These are phyloP conservation scores for Macrotus californicus DNA, from an alignment of 2,113 vertebrate species.

Conservation along the genomic window DNA sequence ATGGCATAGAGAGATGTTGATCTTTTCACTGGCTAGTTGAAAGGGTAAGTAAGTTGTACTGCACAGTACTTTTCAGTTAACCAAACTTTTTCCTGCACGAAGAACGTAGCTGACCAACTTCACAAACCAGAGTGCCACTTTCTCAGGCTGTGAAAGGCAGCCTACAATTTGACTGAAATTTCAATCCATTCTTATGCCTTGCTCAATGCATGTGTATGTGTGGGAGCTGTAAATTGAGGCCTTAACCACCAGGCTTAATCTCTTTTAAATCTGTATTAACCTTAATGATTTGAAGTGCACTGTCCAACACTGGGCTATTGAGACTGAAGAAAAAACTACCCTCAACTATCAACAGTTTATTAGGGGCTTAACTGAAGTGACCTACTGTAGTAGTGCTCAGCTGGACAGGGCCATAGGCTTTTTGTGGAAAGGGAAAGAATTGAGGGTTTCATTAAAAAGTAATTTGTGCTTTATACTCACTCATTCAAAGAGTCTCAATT, in stretches of 20 bases:
- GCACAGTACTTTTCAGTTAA: constrained; percentile 6
- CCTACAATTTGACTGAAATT: constrained; percentile 44
- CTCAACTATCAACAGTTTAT: constrained; percentile 77
- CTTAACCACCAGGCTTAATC: constrained; percentile 69
- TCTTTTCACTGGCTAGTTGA: constrained; percentile 50
- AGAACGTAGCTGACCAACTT: neutral
- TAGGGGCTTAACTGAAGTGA: constrained; percentile 78
- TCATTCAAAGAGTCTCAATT: constrained; percentile 80
- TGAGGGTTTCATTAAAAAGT: constrained; percentile 83
- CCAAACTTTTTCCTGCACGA: neutral
- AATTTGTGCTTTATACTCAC: constrained; percentile 82
- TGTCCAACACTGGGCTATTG: constrained; percentile 74
- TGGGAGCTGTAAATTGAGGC: constrained; percentile 60
- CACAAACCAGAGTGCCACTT: neutral
- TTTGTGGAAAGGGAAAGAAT: constrained; percentile 77
- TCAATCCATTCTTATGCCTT: constrained; percentile 52
- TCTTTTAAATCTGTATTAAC: constrained; percentile 73
- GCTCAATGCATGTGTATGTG: constrained; percentile 34
- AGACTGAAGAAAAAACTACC: constrained; percentile 69
- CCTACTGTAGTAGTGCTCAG: constrained; percentile 75
- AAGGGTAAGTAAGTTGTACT: constrained; percentile 27
- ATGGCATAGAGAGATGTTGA: constrained; percentile 23
- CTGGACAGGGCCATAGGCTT: constrained; percentile 72
- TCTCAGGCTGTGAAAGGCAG: constrained; percentile 68
- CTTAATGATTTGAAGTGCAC: constrained; percentile 72